Conservation (phyloP, 2,888 invertebrate genomes). For the Tholera decimalis region DNA sequence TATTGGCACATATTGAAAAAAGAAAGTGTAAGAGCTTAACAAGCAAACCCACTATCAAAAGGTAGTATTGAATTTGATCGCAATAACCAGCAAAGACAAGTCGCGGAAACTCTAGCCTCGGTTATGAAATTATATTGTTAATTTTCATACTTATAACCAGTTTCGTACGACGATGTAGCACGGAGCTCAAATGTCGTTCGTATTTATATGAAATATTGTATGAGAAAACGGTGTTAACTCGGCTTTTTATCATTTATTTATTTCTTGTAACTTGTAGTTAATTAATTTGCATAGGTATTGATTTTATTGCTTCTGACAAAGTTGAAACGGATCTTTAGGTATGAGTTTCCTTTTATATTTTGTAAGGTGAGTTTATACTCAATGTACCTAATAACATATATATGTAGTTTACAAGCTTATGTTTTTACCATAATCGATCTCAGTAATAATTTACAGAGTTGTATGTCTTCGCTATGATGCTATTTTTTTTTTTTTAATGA, state of each 20-base stretch:
- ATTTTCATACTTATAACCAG: constrained; percentile 26
- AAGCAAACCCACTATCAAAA: constrained; percentile 1
- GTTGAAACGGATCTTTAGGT: constrained; percentile 13
- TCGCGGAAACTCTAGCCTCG: constrained; percentile 44
- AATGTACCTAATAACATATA: neutral
- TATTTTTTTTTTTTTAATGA: too few species aligned
- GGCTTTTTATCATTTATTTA: constrained; percentile 32
- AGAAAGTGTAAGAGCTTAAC: neutral
- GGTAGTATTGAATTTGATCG: constrained; percentile 10
- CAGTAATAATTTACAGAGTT: too few species aligned
- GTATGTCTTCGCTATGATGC: too few species aligned
- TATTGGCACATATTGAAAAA: too few species aligned
- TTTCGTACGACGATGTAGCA: neutral
- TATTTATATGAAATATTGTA: constrained; percentile 40
- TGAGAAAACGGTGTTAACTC: constrained; percentile 45
- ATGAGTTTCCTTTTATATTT: constrained; percentile 1
- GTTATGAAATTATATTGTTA: constrained; percentile 43
- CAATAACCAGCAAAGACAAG: constrained; percentile 17
- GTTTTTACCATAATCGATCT: too few species aligned
- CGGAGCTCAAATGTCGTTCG: constrained; percentile 37
- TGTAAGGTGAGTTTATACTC: neutral
- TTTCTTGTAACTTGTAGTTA: constrained; percentile 33
- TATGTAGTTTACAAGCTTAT: too few species aligned
- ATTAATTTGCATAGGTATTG: constrained; percentile 44
- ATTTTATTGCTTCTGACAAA: constrained; percentile 35